Evolutionary conservation across 2,797 vertebrate genomes (phyloP).

Genomic region (Microctenopoma lineatum): DNA sequence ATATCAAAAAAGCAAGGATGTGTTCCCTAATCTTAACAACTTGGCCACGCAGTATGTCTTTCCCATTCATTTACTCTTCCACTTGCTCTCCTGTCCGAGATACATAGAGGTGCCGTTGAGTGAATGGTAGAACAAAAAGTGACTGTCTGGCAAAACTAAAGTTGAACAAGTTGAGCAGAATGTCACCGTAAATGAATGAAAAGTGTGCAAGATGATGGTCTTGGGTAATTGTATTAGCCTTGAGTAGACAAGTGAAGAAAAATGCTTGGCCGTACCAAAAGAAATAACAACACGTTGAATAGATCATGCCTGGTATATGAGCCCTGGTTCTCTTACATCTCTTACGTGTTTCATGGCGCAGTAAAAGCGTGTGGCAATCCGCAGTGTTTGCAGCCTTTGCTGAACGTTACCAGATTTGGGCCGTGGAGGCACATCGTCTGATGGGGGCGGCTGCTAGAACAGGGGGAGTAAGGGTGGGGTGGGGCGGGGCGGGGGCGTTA

Average conservation of each 20-base stretch:
- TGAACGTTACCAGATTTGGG: slow-evolving; percentile 86
- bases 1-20: neutral
- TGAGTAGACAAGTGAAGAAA: slow-evolving; percentile 47
- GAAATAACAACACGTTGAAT: slow-evolving; percentile 60
- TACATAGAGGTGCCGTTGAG: slow-evolving; percentile 27
- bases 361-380: slow-evolving; percentile 86
- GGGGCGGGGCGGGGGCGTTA: slow-evolving; percentile 68
- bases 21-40: neutral
- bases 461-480: slow-evolving; percentile 60
- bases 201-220: slow-evolving; percentile 49
- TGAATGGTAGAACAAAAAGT: slow-evolving; percentile 51
- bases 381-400: slow-evolving; percentile 86
- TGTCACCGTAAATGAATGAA: slow-evolving; percentile 58
- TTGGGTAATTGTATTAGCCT: slow-evolving; percentile 48
- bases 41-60: neutral
- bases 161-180: slow-evolving; percentile 45
- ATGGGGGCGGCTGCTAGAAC: slow-evolving; percentile 80
- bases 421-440: slow-evolving; percentile 81
- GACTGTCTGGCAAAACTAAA: slow-evolving; percentile 39
- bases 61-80: slow-evolving; percentile 22
- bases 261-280: slow-evolving; percentile 53
- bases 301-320: slow-evolving; percentile 84
- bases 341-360: slow-evolving; percentile 87
- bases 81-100: slow-evolving; percentile 43
- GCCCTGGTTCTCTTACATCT: slow-evolving; percentile 84